Base-by-base conservation (phyloP, 2,888 invertebrate species). In the Malachius bipustulatus region DNA sequence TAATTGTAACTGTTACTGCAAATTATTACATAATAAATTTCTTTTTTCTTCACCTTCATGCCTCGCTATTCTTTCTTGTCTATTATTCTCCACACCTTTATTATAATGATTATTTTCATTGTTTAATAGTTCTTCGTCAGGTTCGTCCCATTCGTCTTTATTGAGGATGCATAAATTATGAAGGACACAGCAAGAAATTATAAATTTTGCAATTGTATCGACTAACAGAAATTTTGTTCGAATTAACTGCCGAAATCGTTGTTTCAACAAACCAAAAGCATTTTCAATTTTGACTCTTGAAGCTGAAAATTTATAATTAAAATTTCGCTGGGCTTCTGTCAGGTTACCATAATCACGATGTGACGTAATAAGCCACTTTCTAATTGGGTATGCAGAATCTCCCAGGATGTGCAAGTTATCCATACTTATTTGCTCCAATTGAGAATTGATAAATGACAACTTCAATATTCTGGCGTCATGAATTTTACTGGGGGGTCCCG, bases 261-360 rank as follows among this genome's bases (percentile, higher is more conserved):
- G 28, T 43, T 52, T 53, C 10, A 52, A 34, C n/a, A 52, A 26
- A 12, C 49, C 52, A 40, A 57, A 56, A 4, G 51, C 32, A 39
- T 56, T 54, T 47, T 55, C 55, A 11, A 57, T 54, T 33, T 43
- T 37, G 2, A 54, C 49, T 28, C 54, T 31, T 3, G 50, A 48
- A 31, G 40, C 38, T 31, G 37, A 42, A 31, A 54, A 47, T 15
- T 41, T 51, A 32, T 42, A 38, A 36, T 57, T 57, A 32, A 36
- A 57, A 12, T 32, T 32, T 34, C 28, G 47, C 42, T 56, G 38
- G 2, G 34, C 33, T 13, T 40, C 31, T 2, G 45, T 50, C 13
- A 57, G 39, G 24, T 43, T 47, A 4, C 49, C 55, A 42, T 44
- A 47, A 28, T 54, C 47, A 32, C 38, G 38, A 36, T 46, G 56